Base-by-base conservation (phyloP, 2,113 vertebrate species). In the Andinoacara biseriatus region DNA sequence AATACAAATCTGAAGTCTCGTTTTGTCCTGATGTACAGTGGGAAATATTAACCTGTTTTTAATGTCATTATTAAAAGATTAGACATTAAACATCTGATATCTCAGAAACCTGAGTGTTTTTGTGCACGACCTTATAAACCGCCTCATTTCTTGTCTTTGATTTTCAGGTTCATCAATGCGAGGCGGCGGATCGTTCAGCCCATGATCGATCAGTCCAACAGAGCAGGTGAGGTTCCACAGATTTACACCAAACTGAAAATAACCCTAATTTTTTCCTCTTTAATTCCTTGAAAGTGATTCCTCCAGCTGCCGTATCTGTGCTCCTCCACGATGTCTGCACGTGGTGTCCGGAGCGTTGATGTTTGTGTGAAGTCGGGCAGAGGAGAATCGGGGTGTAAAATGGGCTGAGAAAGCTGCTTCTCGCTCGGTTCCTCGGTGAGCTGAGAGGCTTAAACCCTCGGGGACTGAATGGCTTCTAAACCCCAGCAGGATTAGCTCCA, bases 151-250 rank as follows among this genome's bases (percentile, higher is more conserved):
- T 35, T 1, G 22, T 57, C 49, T 72, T 2, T 0, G 22, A 24
- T 29, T 43, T 26, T 3, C 95, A 99, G 98, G 98, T 99, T 99
- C 96, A 99, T 99, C 96, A 99, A 99, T 56, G 98, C 98, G 85
- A 96, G 98, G 92, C 96, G 98, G 95, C 96, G 98, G 94, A 99
- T 99, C 94, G 98, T 99, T 87, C 98, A 99, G 91, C 98, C 97
- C 76, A 99, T 99, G 97, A 98, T 99, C 93, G 98, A 99, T 95
- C 98, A 99, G 95, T 98, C 97, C 89, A 98, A 99, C 95, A 95
- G 97, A 96, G 96, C 97, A 97, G 97, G 98, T 94, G 95, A 96
- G 97, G 97, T 84, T 46, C 49, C 65, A 0, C 9, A 29, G 63
- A 40, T 69, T 43, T 2, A 18, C 46, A 18, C 9, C 9, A 52